A percentile compares a stretch with the other conserved stretches of the same genome.
These are phyloP conservation scores for Tauraco hartlaubi DNA, from an alignment of 2,797 vertebrate species.

Conservation along the genomic window DNA sequence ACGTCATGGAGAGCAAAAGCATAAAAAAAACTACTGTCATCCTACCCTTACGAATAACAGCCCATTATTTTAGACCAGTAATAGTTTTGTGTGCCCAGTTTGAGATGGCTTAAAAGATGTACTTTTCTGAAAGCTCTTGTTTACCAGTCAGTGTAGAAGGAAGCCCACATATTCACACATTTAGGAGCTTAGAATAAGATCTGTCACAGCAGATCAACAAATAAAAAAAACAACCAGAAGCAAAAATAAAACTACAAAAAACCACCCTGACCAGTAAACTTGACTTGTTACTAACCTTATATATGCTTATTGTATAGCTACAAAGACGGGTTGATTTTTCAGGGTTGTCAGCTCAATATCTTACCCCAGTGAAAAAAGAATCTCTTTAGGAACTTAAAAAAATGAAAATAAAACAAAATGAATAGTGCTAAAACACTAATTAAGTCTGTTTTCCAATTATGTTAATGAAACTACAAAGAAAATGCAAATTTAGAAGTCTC, in stretches of 20 bases:
- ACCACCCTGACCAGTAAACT: background rate
- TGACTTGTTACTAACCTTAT: background rate
- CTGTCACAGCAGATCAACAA: background rate
- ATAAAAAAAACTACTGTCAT: background rate
- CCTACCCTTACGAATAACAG: background rate
- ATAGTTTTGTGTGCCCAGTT: background rate
- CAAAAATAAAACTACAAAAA: background rate
- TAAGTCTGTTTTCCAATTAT: constrained; percentile 74
- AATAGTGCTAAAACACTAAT: constrained; percentile 68
- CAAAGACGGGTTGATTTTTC: background rate
- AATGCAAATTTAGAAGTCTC: constrained; percentile 74
- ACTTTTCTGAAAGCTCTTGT: background rate
- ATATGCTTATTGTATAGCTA: background rate
- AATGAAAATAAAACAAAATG: constrained; percentile 19
- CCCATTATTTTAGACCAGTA: background rate
- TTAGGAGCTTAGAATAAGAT: background rate
- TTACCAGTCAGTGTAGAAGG: background rate
- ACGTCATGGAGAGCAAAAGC: background rate
- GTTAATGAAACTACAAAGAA: constrained; percentile 76
- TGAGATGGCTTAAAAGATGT: background rate
- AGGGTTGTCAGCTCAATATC: background rate
- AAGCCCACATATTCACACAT: background rate
- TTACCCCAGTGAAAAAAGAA: background rate
- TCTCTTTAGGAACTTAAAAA: constrained; percentile 27
- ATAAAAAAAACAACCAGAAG: background rate